phyloP scores from a whole-genome alignment of 2,797 vertebrate species.

The Knipowitschia caucasica region DNA sequence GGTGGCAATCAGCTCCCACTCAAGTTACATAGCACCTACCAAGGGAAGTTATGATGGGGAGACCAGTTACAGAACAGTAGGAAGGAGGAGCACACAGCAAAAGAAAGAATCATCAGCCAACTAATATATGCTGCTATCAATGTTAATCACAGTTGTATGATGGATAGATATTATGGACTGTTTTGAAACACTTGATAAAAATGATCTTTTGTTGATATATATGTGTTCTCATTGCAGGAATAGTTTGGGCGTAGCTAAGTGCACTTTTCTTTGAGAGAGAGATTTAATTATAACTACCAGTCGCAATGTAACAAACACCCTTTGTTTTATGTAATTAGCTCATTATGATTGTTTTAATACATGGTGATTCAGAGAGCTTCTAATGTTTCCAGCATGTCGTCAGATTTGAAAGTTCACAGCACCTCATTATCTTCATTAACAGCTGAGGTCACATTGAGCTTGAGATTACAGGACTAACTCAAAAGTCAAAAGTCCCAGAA shows the following conservation, averaged over 20 bases:
- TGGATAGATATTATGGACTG: background rate
- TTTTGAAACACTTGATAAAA: background rate
- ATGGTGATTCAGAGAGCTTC: constrained; percentile 5
- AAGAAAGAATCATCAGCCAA: too few relatives aligned
- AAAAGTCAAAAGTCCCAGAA: constrained; percentile 4
- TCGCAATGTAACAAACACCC: constrained; percentile 5
- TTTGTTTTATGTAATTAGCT: constrained; percentile 10
- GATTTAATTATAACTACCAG: constrained; percentile 2
- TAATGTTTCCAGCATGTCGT: constrained; percentile 7
- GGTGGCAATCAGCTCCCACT: too few relatives aligned
- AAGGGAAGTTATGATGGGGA: too few relatives aligned
- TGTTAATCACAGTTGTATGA: too few relatives aligned
- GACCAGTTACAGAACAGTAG: too few relatives aligned
- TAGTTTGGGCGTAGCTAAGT: background rate
- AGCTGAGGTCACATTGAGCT: background rate
- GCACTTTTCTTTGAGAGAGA: background rate
- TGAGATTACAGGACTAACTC: background rate
- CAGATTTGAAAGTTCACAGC: background rate
- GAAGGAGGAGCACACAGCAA: too few relatives aligned
- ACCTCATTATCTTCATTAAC: constrained; percentile 11
- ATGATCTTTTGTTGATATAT: background rate
- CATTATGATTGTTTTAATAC: constrained; percentile 4
- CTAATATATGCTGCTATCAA: too few relatives aligned
- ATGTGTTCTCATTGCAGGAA: background rate
- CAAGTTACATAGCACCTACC: too few relatives aligned